Evolutionary conservation across 2,888 invertebrate species (phyloP).

Genomic region (Leptodirus hochenwartii): DNA sequence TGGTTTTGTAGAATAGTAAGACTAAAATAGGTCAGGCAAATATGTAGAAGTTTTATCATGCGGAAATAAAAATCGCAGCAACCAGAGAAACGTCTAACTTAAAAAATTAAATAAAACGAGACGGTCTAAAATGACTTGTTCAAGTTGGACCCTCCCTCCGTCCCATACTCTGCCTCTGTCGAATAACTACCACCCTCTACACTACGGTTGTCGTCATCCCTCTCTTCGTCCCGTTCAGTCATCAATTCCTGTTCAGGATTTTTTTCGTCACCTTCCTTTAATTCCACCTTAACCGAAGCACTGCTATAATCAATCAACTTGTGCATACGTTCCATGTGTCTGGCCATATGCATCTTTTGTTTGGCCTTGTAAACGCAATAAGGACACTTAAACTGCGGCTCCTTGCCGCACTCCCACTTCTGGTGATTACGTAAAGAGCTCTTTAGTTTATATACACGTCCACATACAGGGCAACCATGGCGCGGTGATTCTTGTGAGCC

Average conservation of each 20-base stretch:
- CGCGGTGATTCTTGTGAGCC: constrained; percentile 24
- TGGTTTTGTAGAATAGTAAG: no score
- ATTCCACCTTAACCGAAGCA: constrained; percentile 21
- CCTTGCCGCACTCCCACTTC: constrained; percentile 75
- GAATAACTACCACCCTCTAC: no score
- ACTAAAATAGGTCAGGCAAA: no score
- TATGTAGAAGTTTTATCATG: no score
- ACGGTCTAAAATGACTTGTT: no score
- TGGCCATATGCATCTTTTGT: constrained; percentile 69
- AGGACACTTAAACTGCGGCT: constrained; percentile 66
- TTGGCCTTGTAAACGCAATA: constrained; percentile 71
- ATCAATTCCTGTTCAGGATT: constrained; percentile 12
- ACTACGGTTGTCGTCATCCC: no score
- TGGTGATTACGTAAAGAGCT: constrained; percentile 68
- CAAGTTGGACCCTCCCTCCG: no score
- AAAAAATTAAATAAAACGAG: no score
- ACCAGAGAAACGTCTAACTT: no score
- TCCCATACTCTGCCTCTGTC: no score
- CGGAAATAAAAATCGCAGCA: no score
- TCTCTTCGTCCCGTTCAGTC: constrained; percentile 39
- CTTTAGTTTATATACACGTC: constrained; percentile 70
- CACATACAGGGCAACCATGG: constrained; percentile 67
- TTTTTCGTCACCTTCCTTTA: no score
- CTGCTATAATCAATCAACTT: constrained; percentile 31
- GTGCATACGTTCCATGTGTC: constrained; percentile 71